These are phyloP conservation scores for Anoplius nigerrimus DNA, from an alignment of 2,888 invertebrate genomes.

Conservation along the genomic window DNA sequence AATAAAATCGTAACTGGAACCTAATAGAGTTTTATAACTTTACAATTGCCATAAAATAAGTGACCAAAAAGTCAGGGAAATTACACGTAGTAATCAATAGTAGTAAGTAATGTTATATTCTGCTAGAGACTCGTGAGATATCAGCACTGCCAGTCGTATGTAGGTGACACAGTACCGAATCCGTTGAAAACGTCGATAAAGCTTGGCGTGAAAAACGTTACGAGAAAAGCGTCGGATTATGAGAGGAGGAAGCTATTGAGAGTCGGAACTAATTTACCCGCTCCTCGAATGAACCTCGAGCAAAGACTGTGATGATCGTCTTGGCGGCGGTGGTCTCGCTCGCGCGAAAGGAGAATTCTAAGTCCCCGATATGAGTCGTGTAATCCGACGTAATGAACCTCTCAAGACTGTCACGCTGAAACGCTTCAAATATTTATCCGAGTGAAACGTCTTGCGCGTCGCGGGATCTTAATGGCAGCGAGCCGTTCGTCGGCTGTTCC, in stretches of 20 bases:
- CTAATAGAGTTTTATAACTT: no score
- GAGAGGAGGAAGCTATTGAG: not conserved
- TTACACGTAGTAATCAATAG: no score
- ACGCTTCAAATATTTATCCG: slow-evolving; percentile 67
- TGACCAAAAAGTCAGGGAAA: no score
- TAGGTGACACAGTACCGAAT: slow-evolving; percentile 23
- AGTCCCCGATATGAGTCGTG: slow-evolving; percentile 69
- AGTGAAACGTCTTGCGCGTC: slow-evolving; percentile 55
- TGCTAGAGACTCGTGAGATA: no score
- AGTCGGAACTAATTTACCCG: slow-evolving; percentile 62
- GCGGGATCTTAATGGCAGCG: slow-evolving; percentile 47
- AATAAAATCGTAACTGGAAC: no score
- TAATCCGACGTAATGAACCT: slow-evolving; percentile 71
- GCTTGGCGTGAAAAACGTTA: no score
- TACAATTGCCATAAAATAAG: no score
- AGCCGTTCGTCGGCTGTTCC: slow-evolving; percentile 10
- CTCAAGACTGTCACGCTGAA: slow-evolving; percentile 62
- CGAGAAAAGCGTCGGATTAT: slow-evolving; percentile 24
- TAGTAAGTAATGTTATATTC: no score
- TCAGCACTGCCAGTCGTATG: no score
- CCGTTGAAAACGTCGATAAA: slow-evolving; percentile 25
- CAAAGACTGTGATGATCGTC: slow-evolving; percentile 60
- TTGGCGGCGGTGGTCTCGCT: slow-evolving; percentile 38
- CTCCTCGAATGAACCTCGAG: slow-evolving; percentile 53
- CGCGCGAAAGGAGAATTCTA: slow-evolving; percentile 62